phyloP scores from a whole-genome alignment of 2,888 invertebrate species.

The Caenorhabditis auriculariae region DNA sequence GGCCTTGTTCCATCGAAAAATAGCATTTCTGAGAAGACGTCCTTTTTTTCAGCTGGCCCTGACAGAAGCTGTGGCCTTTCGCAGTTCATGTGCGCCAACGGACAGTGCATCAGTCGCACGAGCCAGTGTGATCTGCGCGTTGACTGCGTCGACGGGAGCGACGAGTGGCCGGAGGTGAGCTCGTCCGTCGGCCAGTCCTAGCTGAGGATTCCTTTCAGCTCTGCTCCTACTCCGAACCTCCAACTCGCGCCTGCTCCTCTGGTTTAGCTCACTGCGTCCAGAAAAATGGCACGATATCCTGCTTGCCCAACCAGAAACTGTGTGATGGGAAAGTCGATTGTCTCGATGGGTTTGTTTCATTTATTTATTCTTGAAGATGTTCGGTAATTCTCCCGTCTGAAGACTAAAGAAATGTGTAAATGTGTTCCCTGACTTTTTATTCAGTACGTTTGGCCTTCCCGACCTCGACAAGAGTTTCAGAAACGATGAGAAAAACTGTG shows the following conservation, averaged over 20 bases:
- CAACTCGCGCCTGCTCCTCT: conserved; percentile 11
- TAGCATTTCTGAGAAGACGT: conserved; percentile 61
- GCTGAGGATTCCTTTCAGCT: too few species aligned
- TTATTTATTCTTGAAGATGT: too few species aligned
- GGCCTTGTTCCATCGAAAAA: not conserved
- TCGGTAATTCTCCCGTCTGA: too few species aligned
- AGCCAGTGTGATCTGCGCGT: conserved; percentile 78
- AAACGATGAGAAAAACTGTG: conserved; percentile 59
- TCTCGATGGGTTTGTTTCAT: conserved; percentile 33
- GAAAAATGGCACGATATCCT: conserved; percentile 71
- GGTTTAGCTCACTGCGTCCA: conserved; percentile 72
- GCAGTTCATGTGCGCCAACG: conserved; percentile 27
- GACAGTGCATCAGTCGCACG: conserved; percentile 67
- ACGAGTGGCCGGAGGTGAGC: conserved; percentile 62
- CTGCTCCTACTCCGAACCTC: conserved; percentile 18
- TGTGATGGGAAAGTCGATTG: conserved; percentile 73
- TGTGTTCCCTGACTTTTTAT: too few species aligned
- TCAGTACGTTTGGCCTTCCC: too few species aligned
- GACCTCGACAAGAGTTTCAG: too few species aligned
- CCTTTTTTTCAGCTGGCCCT: conserved; percentile 19
- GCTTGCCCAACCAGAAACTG: conserved; percentile 73
- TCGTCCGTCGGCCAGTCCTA: too few species aligned
- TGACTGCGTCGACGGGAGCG: conserved; percentile 77
- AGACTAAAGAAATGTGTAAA: conserved; percentile 41
- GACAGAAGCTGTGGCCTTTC: conserved; percentile 14